Conservation (phyloP, 2,113 vertebrate species). For the Leiothrix lutea region DNA sequence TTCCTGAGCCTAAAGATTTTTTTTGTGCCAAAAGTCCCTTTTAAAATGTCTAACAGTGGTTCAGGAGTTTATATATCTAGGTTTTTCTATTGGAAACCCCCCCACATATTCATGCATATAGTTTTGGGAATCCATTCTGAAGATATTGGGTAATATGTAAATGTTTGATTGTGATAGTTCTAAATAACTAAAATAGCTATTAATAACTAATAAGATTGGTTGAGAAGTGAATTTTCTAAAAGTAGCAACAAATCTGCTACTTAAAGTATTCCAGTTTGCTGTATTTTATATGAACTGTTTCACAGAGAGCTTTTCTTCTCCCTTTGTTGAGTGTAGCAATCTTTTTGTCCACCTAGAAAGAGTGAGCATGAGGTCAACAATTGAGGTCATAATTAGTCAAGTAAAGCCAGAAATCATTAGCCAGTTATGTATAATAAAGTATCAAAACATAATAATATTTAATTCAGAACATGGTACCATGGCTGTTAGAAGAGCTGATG, state of each 20-base stretch:
- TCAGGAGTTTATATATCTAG: not conserved
- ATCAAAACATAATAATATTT: not conserved
- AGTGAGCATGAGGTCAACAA: not conserved
- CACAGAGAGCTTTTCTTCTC: not conserved
- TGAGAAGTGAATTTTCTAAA: not conserved
- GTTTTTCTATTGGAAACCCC: not conserved
- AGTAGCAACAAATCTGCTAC: not conserved
- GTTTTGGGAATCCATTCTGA: not conserved
- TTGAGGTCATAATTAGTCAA: not conserved
- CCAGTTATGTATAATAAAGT: not conserved
- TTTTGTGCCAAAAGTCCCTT: not conserved
- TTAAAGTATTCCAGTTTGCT: not conserved
- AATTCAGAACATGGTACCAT: not conserved
- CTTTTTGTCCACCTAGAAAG: not conserved
- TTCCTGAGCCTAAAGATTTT: not conserved
- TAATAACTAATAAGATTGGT: not conserved
- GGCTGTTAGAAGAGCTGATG: not conserved
- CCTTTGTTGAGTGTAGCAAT: not conserved
- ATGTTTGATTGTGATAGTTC: not conserved
- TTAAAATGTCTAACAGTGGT: not conserved
- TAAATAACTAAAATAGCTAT: not conserved
- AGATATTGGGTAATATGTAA: not conserved
- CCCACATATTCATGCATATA: not conserved
- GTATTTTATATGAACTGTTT: not conserved
- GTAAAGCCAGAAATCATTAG: not conserved